These are phyloP conservation scores for Physeter macrocephalus DNA, from an alignment of 2,113 vertebrate genomes.

Conservation along the genomic window DNA sequence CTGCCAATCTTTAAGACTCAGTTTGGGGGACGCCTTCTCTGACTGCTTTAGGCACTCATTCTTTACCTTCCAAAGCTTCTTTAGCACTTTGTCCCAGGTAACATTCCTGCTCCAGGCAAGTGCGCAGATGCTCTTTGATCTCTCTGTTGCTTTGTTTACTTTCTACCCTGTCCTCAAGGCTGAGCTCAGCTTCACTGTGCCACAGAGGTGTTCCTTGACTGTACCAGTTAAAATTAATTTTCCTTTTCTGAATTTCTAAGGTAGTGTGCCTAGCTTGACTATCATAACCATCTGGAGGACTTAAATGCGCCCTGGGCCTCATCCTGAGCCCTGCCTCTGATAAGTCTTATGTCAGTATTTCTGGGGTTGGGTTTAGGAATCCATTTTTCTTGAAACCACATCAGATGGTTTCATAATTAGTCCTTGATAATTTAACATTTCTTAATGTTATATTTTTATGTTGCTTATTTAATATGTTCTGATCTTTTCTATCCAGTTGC, in stretches of 20 bases:
- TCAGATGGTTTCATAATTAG: background rate
- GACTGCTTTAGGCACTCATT: background rate
- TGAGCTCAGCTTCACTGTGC: background rate
- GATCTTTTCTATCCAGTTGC: background rate
- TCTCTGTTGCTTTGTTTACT: background rate
- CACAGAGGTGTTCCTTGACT: background rate
- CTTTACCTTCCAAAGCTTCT: background rate
- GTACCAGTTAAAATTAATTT: background rate
- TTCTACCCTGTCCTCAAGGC: background rate
- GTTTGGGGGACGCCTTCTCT: background rate
- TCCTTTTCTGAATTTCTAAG: background rate
- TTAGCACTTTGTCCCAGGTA: background rate
- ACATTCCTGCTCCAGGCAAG: background rate
- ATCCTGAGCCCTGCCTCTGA: background rate
- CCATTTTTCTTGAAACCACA: background rate
- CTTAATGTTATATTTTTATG: slow-evolving; percentile 6
- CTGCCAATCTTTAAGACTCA: background rate
- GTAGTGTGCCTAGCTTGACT: background rate
- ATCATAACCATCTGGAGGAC: background rate
- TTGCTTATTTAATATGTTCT: background rate
- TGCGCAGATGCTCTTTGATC: too few relatives aligned
- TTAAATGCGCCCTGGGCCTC: background rate
- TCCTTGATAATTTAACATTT: background rate
- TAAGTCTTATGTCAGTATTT: background rate
- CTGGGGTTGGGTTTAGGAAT: background rate